Evolutionary conservation across 1,140 invertebrate species (phyloP).

Genomic region (Rhyacophila brunnea): DNA sequence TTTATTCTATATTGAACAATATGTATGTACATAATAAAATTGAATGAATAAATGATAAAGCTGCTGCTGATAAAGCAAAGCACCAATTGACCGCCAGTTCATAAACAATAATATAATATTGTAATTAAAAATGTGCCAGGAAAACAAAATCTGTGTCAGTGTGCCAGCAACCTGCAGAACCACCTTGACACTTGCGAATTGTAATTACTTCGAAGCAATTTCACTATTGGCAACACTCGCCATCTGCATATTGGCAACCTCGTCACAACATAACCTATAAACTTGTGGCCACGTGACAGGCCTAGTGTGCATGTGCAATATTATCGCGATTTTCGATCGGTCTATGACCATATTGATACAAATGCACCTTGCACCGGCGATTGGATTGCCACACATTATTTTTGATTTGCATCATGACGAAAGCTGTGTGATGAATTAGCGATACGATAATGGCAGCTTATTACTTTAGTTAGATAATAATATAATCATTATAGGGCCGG

Average conservation of each 20-base stretch:
- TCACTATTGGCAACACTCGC: slow-evolving; percentile 7
- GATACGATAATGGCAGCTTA: too few relatives aligned
- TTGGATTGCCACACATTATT: slow-evolving; percentile 7
- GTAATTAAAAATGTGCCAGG: neutral
- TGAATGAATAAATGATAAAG: too few relatives aligned
- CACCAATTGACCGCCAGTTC: too few relatives aligned
- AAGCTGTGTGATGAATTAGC: too few relatives aligned
- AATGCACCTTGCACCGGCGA: slow-evolving; percentile 6
- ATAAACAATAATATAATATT: neutral
- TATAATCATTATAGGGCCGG: too few relatives aligned
- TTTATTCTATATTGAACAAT: too few relatives aligned
- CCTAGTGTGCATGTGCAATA: slow-evolving; percentile 3
- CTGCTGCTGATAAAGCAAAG: too few relatives aligned
- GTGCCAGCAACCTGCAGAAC: slow-evolving; percentile 20
- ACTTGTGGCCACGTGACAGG: neutral
- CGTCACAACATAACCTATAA: slow-evolving; percentile 7
- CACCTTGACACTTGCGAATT: slow-evolving; percentile 13
- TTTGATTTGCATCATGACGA: neutral
- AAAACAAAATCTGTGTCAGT: neutral
- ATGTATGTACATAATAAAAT: too few relatives aligned
- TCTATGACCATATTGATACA: slow-evolving; percentile 21
- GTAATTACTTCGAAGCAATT: neutral
- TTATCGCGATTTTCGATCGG: slow-evolving; percentile 3
- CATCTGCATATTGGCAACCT: slow-evolving; percentile 7
- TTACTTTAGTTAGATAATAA: too few relatives aligned